Base-by-base conservation (phyloP, 92 coral and sea anemone species). In the Paramuricea clavata region DNA sequence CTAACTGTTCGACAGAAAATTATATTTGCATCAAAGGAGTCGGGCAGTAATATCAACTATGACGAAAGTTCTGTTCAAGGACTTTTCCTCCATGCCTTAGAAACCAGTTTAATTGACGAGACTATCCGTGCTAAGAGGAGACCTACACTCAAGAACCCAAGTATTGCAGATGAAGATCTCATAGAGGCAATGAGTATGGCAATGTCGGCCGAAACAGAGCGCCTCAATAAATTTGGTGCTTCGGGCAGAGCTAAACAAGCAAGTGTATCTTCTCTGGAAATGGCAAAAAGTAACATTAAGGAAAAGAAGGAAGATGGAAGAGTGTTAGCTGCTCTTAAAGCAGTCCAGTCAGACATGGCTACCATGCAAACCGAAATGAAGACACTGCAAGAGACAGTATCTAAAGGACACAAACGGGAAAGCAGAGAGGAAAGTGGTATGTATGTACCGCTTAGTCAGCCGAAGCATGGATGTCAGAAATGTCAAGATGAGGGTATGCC, bases 391-490 rank as follows among this genome's bases (percentile, higher is more conserved):
- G 54, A 47, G 13, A 47, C 54, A 47, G 54, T 47, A 12, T 47
- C 54, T 17, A 47, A 47, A 47, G 54, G 1, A 1, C 54, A 47
- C 7, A 17, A 47, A 47, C 54, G 15, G 19, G 54, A 12, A 6
- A 47, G 54, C 8, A 8, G 42, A 36, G 8, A 36, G 42, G 42
- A 36, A 8, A 36, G 42, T 36, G 42, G 42, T 36, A 36, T 36
- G 4, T 8, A 36, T 36, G 42, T 36, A 36, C 42, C 42, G 3
- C 8, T 8, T 36, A 8, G 27, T 70, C 42, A 75, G 3, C 8
- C 42, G 42, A 36, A 86, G 67, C 88, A 27, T 49, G 88, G 82
- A 49, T 81, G 91, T 43, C 50, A 74, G 56, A 70, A 31, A 43
- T 59, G 73, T 49, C 72, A 83, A 62, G 69, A 56, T 77, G 52